Conservation (phyloP, 2,113 vertebrate species). For the Euleptes europaea region DNA sequence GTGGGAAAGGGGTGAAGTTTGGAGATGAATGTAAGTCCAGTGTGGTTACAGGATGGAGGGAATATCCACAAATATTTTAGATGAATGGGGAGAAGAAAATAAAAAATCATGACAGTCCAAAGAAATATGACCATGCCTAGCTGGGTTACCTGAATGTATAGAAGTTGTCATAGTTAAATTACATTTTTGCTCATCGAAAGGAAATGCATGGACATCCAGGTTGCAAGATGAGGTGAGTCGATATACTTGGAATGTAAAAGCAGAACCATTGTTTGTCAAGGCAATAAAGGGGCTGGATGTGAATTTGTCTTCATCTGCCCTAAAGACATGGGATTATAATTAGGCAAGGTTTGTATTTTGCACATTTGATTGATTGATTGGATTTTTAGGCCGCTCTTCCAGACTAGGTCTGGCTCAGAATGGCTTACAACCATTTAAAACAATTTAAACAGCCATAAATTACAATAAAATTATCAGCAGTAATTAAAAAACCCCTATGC, state of each 20-base stretch:
- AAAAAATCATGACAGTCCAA: too few relatives aligned
- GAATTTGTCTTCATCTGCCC: conserved; percentile 31
- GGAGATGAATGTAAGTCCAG: background rate
- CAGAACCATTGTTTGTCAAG: background rate
- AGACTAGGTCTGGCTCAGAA: too few relatives aligned
- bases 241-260: background rate
- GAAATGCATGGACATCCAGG: conserved; percentile 31
- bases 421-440: too few relatives aligned
- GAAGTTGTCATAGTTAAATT: background rate
- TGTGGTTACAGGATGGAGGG: background rate
- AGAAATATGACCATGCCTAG: background rate
- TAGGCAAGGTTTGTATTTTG: background rate
- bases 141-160: background rate
- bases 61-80: background rate
- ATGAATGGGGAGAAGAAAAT: background rate
- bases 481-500: too few relatives aligned
- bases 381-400: too few relatives aligned
- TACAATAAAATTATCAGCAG: too few relatives aligned
- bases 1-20: background rate
- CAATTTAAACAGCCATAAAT: too few relatives aligned
- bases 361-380: too few relatives aligned
- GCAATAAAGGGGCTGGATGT: background rate
- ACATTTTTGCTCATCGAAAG: conserved; percentile 45
- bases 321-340: conserved; percentile 6
- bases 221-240: conserved; percentile 32